These are phyloP conservation scores for Coptodon rendalli DNA, from an alignment of 2,113 vertebrate genomes.

Conservation along the genomic window DNA sequence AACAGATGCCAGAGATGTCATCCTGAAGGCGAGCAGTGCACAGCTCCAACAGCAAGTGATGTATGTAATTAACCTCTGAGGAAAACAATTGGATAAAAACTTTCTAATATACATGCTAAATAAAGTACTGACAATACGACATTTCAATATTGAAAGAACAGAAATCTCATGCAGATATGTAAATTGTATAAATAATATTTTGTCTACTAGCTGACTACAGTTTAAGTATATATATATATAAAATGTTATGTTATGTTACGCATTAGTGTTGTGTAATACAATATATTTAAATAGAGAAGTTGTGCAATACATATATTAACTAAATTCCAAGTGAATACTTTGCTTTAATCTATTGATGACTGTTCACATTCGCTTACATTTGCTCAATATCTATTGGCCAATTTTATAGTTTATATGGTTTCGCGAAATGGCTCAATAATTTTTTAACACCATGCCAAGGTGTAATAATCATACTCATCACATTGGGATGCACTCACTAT, in stretches of 20 bases:
- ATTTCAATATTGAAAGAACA: background rate
- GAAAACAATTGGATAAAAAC: background rate
- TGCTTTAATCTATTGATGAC: background rate
- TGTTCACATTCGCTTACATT: background rate
- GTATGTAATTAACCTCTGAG: conserved; percentile 7
- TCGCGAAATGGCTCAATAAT: background rate
- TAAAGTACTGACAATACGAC: background rate
- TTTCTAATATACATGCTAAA: background rate
- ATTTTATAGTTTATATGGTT: background rate
- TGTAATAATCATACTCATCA: background rate
- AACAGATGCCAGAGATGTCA: background rate
- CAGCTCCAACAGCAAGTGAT: background rate
- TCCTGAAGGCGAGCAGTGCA: background rate
- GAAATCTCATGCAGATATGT: conserved; percentile 1
- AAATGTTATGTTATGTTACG: background rate
- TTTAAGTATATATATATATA: background rate
- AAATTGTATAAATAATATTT: conserved; percentile 17
- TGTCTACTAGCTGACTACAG: background rate
- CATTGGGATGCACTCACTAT: background rate
- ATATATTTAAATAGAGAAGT: background rate
- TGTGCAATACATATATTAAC: background rate
- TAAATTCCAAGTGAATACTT: background rate
- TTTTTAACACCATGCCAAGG: background rate
- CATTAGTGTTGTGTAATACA: background rate
- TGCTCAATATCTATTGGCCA: background rate